A percentile compares a stretch with the other conserved stretches of the same genome.
phyloP scores from a whole-genome alignment of 2,797 vertebrate species.

The Carduelis carduelis region DNA sequence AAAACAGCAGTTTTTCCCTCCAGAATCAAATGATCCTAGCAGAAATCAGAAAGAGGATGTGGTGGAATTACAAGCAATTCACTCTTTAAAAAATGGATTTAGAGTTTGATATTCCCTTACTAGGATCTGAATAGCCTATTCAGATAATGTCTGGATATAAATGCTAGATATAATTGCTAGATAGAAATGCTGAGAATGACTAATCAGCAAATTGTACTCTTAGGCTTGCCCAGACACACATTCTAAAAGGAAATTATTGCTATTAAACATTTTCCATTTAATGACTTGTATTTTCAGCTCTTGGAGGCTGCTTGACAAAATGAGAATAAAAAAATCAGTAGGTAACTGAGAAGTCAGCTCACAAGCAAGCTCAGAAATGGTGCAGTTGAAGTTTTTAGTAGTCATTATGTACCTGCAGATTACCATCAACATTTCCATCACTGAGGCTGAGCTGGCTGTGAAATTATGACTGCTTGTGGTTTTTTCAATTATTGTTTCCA shows the following conservation, averaged over 20 bases:
- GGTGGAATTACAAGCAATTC: neutral
- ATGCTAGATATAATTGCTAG: neutral
- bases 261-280: neutral
- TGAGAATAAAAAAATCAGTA: neutral
- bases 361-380: neutral
- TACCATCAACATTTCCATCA: neutral
- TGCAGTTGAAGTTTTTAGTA: neutral
- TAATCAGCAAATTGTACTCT: constrained; percentile 37
- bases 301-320: constrained; percentile 12
- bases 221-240: neutral
- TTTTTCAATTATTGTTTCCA: neutral
- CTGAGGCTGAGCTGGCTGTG: neutral
- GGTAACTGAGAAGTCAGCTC: neutral
- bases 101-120: neutral
- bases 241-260: constrained; percentile 17
- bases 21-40: neutral
- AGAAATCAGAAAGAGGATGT: neutral
- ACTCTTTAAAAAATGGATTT: neutral
- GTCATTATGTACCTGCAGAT: neutral
- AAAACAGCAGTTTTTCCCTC: neutral
- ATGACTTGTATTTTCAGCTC: neutral
- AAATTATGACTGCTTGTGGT: fast-evolving
- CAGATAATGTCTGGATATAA: constrained; percentile 3
- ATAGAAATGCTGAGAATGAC: constrained; percentile 19
- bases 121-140: neutral